phyloP scores from a whole-genome alignment of 2,888 invertebrate genomes.

The Drosophila anomalipes region DNA sequence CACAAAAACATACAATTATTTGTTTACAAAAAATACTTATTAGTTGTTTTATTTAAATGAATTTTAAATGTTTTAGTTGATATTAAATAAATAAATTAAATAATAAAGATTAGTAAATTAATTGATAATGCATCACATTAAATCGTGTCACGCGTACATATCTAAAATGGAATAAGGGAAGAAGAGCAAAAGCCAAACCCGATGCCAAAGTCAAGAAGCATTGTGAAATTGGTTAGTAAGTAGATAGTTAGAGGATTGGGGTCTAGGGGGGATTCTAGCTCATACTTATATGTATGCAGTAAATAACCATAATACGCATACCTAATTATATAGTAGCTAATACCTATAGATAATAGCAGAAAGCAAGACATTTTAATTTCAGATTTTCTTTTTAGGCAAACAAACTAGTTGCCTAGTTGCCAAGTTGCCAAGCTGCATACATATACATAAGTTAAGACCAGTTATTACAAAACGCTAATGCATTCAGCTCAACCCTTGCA shows the following conservation, averaged over 20 bases:
- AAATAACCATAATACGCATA: constrained; percentile 54
- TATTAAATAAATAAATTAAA: background rate
- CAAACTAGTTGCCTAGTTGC: constrained; percentile 5
- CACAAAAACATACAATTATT: background rate
- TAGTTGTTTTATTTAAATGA: too few relatives aligned
- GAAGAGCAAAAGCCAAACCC: constrained; percentile 17
- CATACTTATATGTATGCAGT: constrained; percentile 10
- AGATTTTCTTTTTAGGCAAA: constrained; percentile 58
- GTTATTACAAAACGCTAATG: background rate
- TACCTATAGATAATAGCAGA: constrained; percentile 42
- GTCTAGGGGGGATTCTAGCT: background rate
- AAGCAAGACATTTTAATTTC: constrained; percentile 62
- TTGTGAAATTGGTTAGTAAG: constrained; percentile 12
- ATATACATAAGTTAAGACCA: background rate
- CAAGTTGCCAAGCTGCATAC: background rate
- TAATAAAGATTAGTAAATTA: background rate
- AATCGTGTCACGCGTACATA: constrained; percentile 14
- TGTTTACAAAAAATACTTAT: background rate
- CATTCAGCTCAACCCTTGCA: background rate
- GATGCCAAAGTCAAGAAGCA: background rate
- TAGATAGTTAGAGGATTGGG: constrained; percentile 3
- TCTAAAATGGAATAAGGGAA: background rate
- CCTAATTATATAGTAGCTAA: constrained; percentile 2
- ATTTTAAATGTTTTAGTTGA: background rate
- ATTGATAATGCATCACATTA: background rate